A percentile compares a stretch with the other conserved stretches of the same genome.
Conservation (phyloP, 2,888 invertebrate genomes). For the Rotaria macrura region DNA sequence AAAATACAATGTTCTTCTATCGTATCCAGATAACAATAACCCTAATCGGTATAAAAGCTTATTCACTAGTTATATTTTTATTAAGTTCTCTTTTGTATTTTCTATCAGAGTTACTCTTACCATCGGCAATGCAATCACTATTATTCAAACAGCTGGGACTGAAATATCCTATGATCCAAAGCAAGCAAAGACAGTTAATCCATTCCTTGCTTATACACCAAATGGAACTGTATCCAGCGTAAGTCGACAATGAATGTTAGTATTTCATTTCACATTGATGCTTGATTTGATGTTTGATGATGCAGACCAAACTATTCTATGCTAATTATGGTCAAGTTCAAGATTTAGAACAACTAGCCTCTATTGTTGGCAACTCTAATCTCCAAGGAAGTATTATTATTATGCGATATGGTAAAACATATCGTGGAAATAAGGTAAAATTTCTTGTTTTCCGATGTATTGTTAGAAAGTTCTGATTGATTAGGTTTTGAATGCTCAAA, state of each 20-base stretch:
- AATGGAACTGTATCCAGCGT: constrained; percentile 25
- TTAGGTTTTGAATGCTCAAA: constrained; percentile 40
- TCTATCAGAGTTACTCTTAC: background rate
- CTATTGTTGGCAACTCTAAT: constrained; percentile 9
- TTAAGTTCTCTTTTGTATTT: background rate
- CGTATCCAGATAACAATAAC: background rate
- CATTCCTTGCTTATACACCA: constrained; percentile 31
- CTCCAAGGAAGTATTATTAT: constrained; percentile 22
- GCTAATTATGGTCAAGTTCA: constrained; percentile 30
- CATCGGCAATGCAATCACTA: background rate
- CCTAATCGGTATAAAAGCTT: background rate
- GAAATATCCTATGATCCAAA: background rate
- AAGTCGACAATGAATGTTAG: background rate
- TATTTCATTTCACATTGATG: background rate
- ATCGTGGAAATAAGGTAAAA: constrained; percentile 30
- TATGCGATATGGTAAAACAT: constrained; percentile 27
- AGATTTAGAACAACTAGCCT: constrained; percentile 29
- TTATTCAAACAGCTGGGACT: background rate
- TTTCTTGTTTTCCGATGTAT: no score
- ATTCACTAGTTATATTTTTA: background rate
- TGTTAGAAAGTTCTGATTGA: no score
- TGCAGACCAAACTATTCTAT: constrained; percentile 24
- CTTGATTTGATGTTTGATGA: background rate
- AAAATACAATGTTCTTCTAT: constrained; percentile 4
- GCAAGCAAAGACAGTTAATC: background rate